Evolutionary conservation across 2,888 invertebrate genomes (phyloP), one percentile per base, ranked within the genome.

Genomic region (Pterobdella sp.): DNA sequence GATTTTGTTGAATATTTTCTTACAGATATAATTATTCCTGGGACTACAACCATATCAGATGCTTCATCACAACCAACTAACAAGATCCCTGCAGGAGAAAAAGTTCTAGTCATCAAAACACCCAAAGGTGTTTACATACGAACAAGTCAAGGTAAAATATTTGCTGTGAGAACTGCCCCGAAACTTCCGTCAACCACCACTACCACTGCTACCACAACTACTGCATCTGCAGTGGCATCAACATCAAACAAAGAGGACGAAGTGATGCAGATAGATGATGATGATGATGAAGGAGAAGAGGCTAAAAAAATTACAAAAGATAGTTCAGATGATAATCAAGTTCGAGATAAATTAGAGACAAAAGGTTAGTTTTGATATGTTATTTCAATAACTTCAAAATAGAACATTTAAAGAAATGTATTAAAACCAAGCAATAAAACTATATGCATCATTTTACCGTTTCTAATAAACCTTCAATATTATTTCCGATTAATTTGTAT

Each of bases 91-190:
- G 93, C 94, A 0, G 95, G 95, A 0, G 93, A 95, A 82, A 89
- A 93, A 78, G 94, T 96, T 0, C 90, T 94, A 87, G 93, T 96
- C 2, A 87, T 96, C 56, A 93, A 94, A 83, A 94, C 94, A 7
- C 91, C 93, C 0, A 94, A 94, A 84, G 95, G 95, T 67, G 94
- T 95, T 77, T 95, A 95, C 84, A 92, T 96, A 89, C 74, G 78
- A 31, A 78, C 78, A 14, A 76, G 74, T 71, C 75, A 77, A 52
- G 78, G 78, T 14, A 78, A 78, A 69, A 78, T 78, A 66, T 78
- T 78, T 68, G 78, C 78, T 22, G 78, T 78, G 35, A 71, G 78
- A 18, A 74, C 77, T 1, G 75, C 76, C 1, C 75, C 76, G 0
- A 77, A 77, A 49, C 34, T 68, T 4, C 70, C 56, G 4, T 32